These are phyloP conservation scores for Notoglanidium macrostoma DNA, from an alignment of 2,797 vertebrate species.

Conservation along the genomic window DNA sequence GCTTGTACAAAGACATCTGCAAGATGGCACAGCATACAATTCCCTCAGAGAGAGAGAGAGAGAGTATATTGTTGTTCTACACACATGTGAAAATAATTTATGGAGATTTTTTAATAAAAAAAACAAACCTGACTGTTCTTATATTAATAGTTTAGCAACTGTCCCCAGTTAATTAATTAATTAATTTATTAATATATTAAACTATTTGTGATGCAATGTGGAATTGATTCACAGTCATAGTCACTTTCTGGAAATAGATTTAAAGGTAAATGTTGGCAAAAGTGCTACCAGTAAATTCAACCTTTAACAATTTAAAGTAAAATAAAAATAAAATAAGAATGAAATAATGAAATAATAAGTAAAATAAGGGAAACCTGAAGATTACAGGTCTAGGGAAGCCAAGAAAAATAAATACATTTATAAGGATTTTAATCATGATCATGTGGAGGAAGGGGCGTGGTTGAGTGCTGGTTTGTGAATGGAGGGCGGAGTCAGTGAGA, in stretches of 20 bases:
- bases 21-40: constrained; percentile 72
- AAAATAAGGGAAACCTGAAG: neutral
- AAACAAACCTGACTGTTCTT: neutral
- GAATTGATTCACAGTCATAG: neutral
- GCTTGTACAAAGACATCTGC: constrained; percentile 71
- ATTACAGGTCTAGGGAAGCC: neutral
- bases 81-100: neutral
- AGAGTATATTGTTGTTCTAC: neutral
- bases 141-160: neutral
- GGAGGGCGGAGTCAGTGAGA: neutral
- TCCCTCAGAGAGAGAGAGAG: constrained; percentile 41
- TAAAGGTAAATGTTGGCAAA: neutral
- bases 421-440: neutral
- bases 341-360: neutral
- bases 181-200: neutral
- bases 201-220: neutral
- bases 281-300: neutral
- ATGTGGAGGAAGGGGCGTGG: neutral
- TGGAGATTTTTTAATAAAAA: neutral
- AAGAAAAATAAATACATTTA: neutral
- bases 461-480: neutral
- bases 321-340: neutral
- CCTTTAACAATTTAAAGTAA: neutral
- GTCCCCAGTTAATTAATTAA: neutral
- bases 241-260: neutral